Base-by-base conservation (phyloP, 2,888 invertebrate species). In the Zele albiditarsus region DNA sequence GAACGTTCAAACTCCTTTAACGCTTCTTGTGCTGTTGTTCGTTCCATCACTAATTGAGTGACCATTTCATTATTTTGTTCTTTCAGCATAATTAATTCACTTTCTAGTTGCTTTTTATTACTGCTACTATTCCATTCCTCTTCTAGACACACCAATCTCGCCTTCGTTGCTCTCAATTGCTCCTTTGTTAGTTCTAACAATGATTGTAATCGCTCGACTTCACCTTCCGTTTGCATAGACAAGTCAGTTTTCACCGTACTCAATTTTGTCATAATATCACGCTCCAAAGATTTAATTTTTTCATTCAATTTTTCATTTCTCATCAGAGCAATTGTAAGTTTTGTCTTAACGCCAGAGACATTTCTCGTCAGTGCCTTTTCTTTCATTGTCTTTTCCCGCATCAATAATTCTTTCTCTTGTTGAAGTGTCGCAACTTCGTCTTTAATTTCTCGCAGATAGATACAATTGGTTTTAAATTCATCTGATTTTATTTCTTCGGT, bases 331-430 rank as follows among this genome's bases (percentile, higher is more conserved):
- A 31, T 53, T n/a, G 46, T 16, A 10, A 78, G 33, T n/a, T 81
- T 76, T 69, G 33, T 53, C 66, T 27, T 67, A 14, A 53, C 49
- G 20, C 69, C 71, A n/a, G 68, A 77, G 6, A 71, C 49, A 42
- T 74, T 76, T 46, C 73, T 66, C 38, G 57, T 75, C 28, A 78
- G 67, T 20, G 74, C 66, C 65, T 33, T 69, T 65, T 75, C 76
- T 16, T 73, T 81, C 31, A 72, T 78, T 16, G 76, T 67, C 69
- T 82, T 81, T 23, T 77, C 69, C 16, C 74, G 78, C 31, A 80
- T 78, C 63, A 78, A 69, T 14, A 62, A 14, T 58, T 74, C 73
- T 5, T 60, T 73, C 20, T 73, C 73, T 3, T 27, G 8, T 65
- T 72, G 10, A 3, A 73, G 25, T 14, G 10, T 23, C 12, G 38